Base-by-base conservation (phyloP, 2,888 invertebrate species). In the Cancer borealis region DNA sequence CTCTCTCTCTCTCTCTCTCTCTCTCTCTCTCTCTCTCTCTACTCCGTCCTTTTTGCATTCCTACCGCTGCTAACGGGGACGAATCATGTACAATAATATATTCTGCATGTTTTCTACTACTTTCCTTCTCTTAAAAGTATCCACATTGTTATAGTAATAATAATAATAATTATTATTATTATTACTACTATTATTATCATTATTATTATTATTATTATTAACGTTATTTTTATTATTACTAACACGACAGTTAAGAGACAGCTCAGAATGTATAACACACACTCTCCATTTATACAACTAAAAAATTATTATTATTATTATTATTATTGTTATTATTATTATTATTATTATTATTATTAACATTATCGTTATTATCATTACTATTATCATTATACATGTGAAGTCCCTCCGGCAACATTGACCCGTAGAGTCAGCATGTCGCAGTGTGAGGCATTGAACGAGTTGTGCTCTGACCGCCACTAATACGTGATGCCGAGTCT, bases 1-100 rank as follows among this genome's bases (percentile, higher is more conserved):
- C 54, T 54, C 54, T 54, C 54, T 54, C 54, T 66, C 66, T 66
- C 66, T 66, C 66, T 66, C 66, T 66, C 66, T 66, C 66, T 66
- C 66, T 66, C 66, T 66, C 66, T 66, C 66, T 66, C 66, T 66
- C 79, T 79, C 30, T 79, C 79, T 79, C 26, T 79, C 30, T 30
- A 3, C 21, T 21, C 21, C n/a, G 12, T 21, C 21, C n/a, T 66
- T 21, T 66, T 12, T 30, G 4, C 30, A 26, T 4, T 30, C 30
- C 5, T 79, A 26, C 26, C 79, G 30, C 26, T 26, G 79, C 79
- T 79, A 26, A 4, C 26, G 26, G 30, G 79, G 17, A 66, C 17
- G n/a, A 26, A 26, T 79, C 21, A 26, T 4, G 30, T 5, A 30
- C 17, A 26, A 79, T 79, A 79, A 79, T 26, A 5, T 79, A 26